These are phyloP conservation scores for Penaeus vannamei DNA, from an alignment of 1,140 invertebrate genomes.

Conservation along the genomic window DNA sequence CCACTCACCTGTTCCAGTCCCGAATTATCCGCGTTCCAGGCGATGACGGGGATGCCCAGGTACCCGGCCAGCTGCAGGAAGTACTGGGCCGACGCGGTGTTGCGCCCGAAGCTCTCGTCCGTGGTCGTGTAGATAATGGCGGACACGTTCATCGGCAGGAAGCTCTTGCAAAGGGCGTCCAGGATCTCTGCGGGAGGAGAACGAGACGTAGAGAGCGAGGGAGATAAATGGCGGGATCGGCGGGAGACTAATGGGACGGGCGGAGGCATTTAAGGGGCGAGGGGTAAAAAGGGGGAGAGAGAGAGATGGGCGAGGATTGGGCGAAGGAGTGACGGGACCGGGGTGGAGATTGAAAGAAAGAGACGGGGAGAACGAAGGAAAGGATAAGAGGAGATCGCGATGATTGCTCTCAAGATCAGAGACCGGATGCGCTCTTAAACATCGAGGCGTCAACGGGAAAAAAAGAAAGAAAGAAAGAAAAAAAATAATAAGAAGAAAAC, in stretches of 20 bases:
- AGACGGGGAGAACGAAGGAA: too few relatives aligned
- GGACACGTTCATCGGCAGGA: conserved; percentile 89
- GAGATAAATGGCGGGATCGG: background rate
- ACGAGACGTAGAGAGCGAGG: background rate
- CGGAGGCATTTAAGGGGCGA: background rate
- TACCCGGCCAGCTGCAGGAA: conserved; percentile 92
- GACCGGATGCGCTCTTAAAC: conserved; percentile 76
- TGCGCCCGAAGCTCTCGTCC: conserved; percentile 88
- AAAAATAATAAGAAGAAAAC: too few relatives aligned
- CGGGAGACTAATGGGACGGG: background rate
- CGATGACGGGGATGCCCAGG: conserved; percentile 88
- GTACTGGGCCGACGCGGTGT: conserved; percentile 93
- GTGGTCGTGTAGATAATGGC: conserved; percentile 95
- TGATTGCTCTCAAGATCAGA: too few relatives aligned
- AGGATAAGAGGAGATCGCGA: too few relatives aligned
- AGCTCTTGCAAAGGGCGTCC: conserved; percentile 87
- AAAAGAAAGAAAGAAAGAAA: too few relatives aligned
- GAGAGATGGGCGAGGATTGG: background rate
- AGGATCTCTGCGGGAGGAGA: conserved; percentile 70
- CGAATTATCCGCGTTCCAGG: conserved; percentile 95
- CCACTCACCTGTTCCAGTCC: conserved; percentile 80
- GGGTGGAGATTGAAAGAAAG: too few relatives aligned
- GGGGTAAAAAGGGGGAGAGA: background rate
- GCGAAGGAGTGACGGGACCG: too few relatives aligned
- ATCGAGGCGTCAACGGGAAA: conserved; percentile 72